A percentile compares a stretch with the other conserved stretches of the same genome.
Evolutionary conservation across 2,797 vertebrate species (phyloP).

Genomic region (Strix occidentalis): DNA sequence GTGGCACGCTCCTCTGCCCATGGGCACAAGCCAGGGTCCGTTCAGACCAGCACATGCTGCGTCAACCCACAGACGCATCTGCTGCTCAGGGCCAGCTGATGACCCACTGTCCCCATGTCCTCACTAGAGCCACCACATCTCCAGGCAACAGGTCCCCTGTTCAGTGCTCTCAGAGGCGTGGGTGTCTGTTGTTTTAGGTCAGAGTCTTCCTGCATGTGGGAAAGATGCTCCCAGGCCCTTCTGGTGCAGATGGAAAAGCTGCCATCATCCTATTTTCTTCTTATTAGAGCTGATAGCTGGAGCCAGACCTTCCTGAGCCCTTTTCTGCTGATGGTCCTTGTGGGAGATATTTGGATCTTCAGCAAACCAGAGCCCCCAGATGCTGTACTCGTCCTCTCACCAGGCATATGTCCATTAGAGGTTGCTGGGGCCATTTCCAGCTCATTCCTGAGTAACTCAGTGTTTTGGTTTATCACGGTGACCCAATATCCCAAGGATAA

Average conservation of each 20-base stretch:
- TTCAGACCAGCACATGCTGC: not conserved
- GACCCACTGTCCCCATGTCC: accelerated
- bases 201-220: not conserved
- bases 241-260: not conserved
- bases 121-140: not conserved
- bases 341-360: not conserved
- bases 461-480: not conserved
- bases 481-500: not conserved
- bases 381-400: not conserved
- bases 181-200: not conserved
- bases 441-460: not conserved
- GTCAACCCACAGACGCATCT: not conserved
- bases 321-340: not conserved
- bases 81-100: not conserved
- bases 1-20: accelerated
- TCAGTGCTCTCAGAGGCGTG: not conserved
- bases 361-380: not conserved
- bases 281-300: not conserved
- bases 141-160: not conserved
- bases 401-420: not conserved
- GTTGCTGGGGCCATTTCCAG: not conserved
- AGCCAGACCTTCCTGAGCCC: not conserved
- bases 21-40: accelerated
- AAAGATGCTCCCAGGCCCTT: not conserved
- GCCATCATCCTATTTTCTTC: not conserved